Conservation (phyloP, 2,113 vertebrate species). For the Phylloscopus whistleri region DNA sequence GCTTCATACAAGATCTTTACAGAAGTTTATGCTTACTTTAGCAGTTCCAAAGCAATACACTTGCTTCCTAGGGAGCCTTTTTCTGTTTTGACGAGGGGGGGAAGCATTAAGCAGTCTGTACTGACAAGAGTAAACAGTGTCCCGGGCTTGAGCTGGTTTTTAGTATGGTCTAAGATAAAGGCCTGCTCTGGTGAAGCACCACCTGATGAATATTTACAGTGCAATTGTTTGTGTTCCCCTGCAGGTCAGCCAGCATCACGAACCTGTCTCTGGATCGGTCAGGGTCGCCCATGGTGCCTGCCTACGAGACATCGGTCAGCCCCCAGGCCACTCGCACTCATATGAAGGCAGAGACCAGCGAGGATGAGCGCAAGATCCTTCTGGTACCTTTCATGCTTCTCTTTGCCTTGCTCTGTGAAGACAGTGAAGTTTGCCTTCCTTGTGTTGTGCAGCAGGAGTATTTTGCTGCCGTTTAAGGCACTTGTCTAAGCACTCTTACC, state of each 20-base stretch:
- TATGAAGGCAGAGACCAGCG: constrained; percentile 85
- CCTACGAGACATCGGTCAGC: constrained; percentile 91
- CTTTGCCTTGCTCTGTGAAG: not conserved
- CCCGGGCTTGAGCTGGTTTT: not conserved
- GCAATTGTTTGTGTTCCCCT: not conserved
- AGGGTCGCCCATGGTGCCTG: constrained; percentile 86
- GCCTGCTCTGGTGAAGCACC: not conserved
- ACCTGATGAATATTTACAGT: not conserved
- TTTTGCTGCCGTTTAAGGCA: not conserved
- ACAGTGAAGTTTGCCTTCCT: not conserved
- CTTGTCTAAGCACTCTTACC: not conserved
- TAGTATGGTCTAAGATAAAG: not conserved
- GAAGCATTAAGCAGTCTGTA: not conserved
- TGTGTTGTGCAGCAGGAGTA: not conserved
- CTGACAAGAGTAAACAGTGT: not conserved
- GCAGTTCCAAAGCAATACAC: not conserved
- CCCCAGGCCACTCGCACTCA: constrained; percentile 86
- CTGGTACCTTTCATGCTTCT: constrained; percentile 75
- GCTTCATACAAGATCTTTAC: not conserved
- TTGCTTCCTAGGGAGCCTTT: not conserved
- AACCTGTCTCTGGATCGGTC: constrained; percentile 91
- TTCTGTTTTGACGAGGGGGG: not conserved
- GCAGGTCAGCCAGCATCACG: constrained; percentile 92
- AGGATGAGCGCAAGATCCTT: constrained; percentile 96
- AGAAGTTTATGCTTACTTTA: not conserved